Evolutionary conservation across 2,113 vertebrate species (phyloP).

Genomic region (Hydrolagus affinis): DNA sequence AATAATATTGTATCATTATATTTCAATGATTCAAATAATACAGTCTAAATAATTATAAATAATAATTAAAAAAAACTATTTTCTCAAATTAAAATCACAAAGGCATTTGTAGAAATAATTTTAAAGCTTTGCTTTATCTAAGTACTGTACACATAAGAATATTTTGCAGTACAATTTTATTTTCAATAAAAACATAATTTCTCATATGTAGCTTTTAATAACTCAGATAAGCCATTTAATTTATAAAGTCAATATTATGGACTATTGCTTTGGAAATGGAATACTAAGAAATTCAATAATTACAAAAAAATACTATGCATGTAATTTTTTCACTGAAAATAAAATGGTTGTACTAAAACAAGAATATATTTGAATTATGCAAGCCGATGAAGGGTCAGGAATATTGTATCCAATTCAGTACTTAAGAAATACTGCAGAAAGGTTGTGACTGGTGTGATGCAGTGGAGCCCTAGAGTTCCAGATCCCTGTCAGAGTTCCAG

Average conservation of each 20-base stretch:
- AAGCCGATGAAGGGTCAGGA: background rate
- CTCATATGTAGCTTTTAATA: background rate
- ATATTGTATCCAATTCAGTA: background rate
- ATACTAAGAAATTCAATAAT: background rate
- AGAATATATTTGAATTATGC: background rate
- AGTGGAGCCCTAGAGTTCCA: background rate
- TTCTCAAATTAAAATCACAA: background rate
- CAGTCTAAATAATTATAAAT: too few relatives aligned
- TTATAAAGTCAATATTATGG: background rate
- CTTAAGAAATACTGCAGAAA: background rate
- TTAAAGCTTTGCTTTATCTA: conserved; percentile 3
- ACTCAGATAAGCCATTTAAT: background rate
- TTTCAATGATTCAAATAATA: too few relatives aligned
- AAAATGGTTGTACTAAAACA: background rate
- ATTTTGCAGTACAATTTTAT: background rate
- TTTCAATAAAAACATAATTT: background rate
- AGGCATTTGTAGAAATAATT: conserved; percentile 9
- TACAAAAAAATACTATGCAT: background rate
- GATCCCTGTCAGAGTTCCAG: background rate
- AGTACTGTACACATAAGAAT: background rate
- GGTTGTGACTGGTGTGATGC: background rate
- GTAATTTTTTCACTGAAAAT: background rate
- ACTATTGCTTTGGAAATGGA: background rate
- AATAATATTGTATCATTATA: too few relatives aligned
- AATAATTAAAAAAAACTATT: background rate